A percentile compares a stretch with the other conserved stretches of the same genome.
Conservation (phyloP, 2,888 invertebrate genomes). For the Caenorhabditis virilis region DNA sequence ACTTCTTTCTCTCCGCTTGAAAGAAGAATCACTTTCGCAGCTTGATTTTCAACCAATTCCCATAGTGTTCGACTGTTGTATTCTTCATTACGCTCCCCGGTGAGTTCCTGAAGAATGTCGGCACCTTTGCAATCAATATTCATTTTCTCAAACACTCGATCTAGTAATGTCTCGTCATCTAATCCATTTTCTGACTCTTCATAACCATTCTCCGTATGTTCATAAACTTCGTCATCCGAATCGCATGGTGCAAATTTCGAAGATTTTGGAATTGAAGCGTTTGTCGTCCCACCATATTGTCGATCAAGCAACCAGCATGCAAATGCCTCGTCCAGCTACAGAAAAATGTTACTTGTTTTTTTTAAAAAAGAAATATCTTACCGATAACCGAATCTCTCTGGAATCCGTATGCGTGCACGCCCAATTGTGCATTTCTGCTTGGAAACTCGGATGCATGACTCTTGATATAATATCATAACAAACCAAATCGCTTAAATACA, state of each 20-base stretch:
- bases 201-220: conserved; percentile 2
- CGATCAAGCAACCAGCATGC: conserved; percentile 49
- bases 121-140: conserved; percentile 13
- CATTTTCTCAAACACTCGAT: conserved; percentile 23
- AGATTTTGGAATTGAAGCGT: conserved; percentile 2
- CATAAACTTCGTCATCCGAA: conserved; percentile 6
- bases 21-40: background rate
- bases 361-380: background rate
- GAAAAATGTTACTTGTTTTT: background rate
- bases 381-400: background rate
- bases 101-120: too few relatives aligned
- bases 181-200: conserved; percentile 22
- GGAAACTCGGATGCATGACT: conserved; percentile 10
- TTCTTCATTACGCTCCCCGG: background rate
- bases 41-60: background rate
- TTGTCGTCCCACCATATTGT: conserved; percentile 16
- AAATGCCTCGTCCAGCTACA: conserved; percentile 37
- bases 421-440: conserved; percentile 10
- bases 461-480: conserved; percentile 8
- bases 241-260: conserved; percentile 6
- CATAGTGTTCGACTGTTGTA: background rate
- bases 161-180: conserved; percentile 14
- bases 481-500: conserved; percentile 17
- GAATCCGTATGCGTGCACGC: conserved; percentile 11
- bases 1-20: background rate